A percentile compares a stretch with the other conserved stretches of the same genome.
Conservation (phyloP, 2,113 vertebrate species). For the Mystacornis crossleyi region DNA sequence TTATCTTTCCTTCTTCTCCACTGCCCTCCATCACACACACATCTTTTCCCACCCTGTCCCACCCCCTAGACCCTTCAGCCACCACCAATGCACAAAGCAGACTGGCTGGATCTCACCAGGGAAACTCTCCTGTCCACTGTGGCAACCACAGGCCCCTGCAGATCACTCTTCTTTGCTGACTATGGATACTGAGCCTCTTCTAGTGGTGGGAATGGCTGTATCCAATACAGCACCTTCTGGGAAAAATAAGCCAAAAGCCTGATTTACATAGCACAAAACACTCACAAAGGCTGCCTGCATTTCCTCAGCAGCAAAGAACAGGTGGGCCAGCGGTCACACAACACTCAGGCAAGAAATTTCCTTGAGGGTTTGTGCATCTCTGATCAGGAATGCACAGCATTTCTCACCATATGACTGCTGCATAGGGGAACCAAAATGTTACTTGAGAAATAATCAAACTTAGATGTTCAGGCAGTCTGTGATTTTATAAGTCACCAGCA, state of each 20-base stretch:
- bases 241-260: background rate
- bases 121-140: background rate
- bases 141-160: background rate
- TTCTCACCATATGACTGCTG: fast-evolving
- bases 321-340: background rate
- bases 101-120: background rate
- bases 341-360: background rate
- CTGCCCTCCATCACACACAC: background rate
- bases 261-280: background rate
- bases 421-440: background rate
- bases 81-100: background rate
- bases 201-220: fast-evolving
- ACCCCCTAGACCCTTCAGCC: background rate
- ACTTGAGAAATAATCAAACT: background rate
- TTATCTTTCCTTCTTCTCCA: background rate
- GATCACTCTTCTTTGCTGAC: too few relatives aligned
- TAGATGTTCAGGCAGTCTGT: background rate
- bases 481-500: background rate
- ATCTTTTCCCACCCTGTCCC: background rate
- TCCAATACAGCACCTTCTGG: too few relatives aligned
- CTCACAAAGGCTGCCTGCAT: background rate
- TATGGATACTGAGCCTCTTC: background rate
- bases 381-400: background rate
- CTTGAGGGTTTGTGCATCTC: background rate
- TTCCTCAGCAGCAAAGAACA: background rate